Evolutionary conservation across 1,140 invertebrate genomes (phyloP).

Genomic region (Drosophila melanica): DNA sequence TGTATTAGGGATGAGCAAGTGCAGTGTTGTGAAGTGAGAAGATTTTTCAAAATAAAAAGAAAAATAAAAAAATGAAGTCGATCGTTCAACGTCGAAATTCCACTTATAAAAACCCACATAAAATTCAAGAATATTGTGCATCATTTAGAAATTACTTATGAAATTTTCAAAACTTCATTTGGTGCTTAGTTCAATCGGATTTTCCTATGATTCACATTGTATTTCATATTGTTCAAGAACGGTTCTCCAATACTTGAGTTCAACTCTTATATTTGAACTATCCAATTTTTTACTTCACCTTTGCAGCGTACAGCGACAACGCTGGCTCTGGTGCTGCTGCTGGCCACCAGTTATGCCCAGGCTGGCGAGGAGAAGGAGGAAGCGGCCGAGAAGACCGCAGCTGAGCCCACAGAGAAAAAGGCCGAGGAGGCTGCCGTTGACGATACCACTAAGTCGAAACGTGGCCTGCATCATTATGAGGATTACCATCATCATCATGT

Average conservation of each 20-base stretch:
- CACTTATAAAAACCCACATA: too few species aligned
- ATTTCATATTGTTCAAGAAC: too few species aligned
- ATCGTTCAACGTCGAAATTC: background rate
- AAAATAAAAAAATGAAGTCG: background rate
- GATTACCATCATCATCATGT: constrained; percentile 82
- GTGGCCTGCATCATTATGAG: constrained; percentile 86
- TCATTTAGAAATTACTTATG: too few species aligned
- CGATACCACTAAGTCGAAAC: constrained; percentile 88
- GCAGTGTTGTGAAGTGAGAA: constrained; percentile 45
- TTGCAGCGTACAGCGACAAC: constrained; percentile 84
- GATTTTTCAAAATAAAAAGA: background rate
- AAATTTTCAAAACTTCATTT: too few species aligned
- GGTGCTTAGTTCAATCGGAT: too few species aligned
- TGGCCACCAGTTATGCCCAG: constrained; percentile 80
- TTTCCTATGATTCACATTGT: too few species aligned
- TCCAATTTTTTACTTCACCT: background rate
- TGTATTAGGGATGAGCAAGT: constrained; percentile 47
- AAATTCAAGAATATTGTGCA: too few species aligned
- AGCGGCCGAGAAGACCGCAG: constrained; percentile 85
- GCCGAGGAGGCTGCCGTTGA: constrained; percentile 84
- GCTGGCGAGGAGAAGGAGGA: constrained; percentile 78
- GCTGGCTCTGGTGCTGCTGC: constrained; percentile 85
- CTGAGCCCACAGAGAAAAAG: constrained; percentile 74
- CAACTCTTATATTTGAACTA: too few species aligned
- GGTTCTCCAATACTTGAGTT: too few species aligned